Base-by-base conservation (phyloP, 2,797 vertebrate genomes). In the Acestrorhynchus altus region DNA sequence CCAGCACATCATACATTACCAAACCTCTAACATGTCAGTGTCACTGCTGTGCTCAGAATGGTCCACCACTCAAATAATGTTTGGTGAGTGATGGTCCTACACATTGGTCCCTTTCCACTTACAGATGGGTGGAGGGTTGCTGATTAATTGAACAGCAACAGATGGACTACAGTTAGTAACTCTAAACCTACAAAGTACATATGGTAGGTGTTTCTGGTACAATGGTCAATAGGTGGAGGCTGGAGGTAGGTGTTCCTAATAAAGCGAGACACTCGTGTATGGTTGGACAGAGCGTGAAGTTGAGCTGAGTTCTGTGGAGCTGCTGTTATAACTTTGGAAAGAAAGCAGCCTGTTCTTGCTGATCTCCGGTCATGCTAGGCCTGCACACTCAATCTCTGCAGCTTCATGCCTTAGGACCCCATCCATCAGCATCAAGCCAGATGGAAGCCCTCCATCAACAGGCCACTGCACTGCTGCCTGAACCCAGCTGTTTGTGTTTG, bases 401-500 rank as follows among this genome's bases (percentile, higher is more conserved):
- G 64, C 52, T 13, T 28, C 5, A 42, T 24, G 44, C 65, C 66
- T 59, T 63, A 66, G 75, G 60, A 47, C 44, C 54, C 60, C 49
- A 82, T 83, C 73, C 76, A 81, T 84, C 84, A 82, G 61, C 44
- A 26, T 71, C 39, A 70, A n/a, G 18, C 52, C 65, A 76, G 11
- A 80, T 22, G 40, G 77, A 83, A 77, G 24, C 74, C 82, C 81
- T 90, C 71, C 67, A 52, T 72, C 81, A 90, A 78, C 77, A 65
- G 39, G 67, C 60, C 80, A 67, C 52, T 47, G 74, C 78, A 79
- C 72, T 83, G 74, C 82, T 86, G 91, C 82, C 57, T 78, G 47
- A 57, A 83, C 89, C 85, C 74, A 89, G 88, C 86, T 86, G 85
- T 85, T 87, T 81, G 74, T 78, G 77, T 59, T 56, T 76, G 68